These are phyloP conservation scores for Halictus ligatus DNA, from an alignment of 2,888 invertebrate genomes.

Conservation along the genomic window DNA sequence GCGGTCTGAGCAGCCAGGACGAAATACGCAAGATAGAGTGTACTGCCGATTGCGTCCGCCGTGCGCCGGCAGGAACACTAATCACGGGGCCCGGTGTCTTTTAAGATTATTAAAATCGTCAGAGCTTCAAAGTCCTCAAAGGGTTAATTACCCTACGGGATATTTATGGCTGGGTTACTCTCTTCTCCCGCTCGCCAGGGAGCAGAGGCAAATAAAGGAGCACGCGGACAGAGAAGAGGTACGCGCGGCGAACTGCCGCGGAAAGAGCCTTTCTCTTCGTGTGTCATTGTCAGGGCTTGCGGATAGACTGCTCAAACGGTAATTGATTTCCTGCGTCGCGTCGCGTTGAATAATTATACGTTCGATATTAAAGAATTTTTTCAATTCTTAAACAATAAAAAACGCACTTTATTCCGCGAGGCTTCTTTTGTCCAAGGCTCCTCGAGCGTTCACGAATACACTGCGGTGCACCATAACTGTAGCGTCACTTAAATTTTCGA, in stretches of 20 bases:
- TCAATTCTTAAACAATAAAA: neutral
- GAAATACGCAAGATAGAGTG: slow-evolving; percentile 61
- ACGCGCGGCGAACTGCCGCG: slow-evolving; percentile 54
- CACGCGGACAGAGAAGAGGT: slow-evolving; percentile 63
- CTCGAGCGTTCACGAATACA: neutral
- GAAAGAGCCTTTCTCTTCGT: slow-evolving; percentile 64
- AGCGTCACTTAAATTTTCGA: too few relatives aligned
- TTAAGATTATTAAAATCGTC: slow-evolving; percentile 83
- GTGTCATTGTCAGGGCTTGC: slow-evolving; percentile 60
- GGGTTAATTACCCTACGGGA: slow-evolving; percentile 83
- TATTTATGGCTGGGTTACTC: slow-evolving; percentile 80
- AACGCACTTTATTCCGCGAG: neutral
- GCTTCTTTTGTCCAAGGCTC: too few relatives aligned
- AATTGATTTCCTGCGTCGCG: slow-evolving; percentile 53
- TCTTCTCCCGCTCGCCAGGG: slow-evolving; percentile 68
- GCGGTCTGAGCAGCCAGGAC: slow-evolving; percentile 47
- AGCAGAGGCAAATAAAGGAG: slow-evolving; percentile 71
- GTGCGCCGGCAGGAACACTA: slow-evolving; percentile 76
- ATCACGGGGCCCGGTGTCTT: slow-evolving; percentile 79
- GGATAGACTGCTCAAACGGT: slow-evolving; percentile 56
- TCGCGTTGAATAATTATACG: slow-evolving; percentile 42
- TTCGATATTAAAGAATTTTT: neutral
- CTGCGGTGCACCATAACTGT: neutral
- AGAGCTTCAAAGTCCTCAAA: slow-evolving; percentile 82
- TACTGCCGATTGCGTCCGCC: slow-evolving; percentile 75